Evolutionary conservation across 2,888 invertebrate genomes (phyloP).

Genomic region (Yponomeuta evonymella): DNA sequence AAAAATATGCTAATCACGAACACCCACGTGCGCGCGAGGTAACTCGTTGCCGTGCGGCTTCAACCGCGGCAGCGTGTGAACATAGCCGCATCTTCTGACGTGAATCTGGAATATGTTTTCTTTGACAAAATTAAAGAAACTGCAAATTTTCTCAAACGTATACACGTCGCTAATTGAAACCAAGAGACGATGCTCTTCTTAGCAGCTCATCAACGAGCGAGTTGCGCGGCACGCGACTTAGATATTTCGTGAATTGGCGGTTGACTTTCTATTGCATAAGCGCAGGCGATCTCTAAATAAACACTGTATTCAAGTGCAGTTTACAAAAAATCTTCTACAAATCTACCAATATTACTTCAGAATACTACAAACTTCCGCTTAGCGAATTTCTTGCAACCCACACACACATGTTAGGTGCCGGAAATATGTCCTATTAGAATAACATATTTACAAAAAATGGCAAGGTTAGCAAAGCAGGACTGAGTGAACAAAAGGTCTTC

Average conservation of each 20-base stretch:
- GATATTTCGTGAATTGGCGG: constrained; percentile 25
- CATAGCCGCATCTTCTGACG: too few species aligned
- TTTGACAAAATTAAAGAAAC: too few species aligned
- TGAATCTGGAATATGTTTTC: background rate
- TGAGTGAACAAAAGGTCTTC: background rate
- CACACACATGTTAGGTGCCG: background rate
- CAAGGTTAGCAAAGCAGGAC: background rate
- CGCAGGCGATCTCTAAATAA: constrained; percentile 14
- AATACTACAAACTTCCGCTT: background rate
- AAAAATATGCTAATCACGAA: background rate
- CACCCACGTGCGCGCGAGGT: too few species aligned
- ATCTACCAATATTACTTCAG: background rate
- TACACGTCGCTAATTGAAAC: too few species aligned
- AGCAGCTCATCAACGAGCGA: too few species aligned
- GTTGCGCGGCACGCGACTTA: constrained; percentile 21
- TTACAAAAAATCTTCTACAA: background rate
- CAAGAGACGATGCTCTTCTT: too few species aligned
- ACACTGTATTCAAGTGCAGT: background rate
- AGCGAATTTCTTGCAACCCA: background rate
- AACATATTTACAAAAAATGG: background rate
- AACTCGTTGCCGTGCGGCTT: too few species aligned
- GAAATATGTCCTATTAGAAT: background rate
- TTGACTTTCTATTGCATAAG: constrained; percentile 26
- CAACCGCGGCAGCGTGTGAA: too few species aligned
- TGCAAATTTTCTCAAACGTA: too few species aligned